phyloP scores from a whole-genome alignment of 92 coral and sea anemone species.

The Scolanthus callimorphus region DNA sequence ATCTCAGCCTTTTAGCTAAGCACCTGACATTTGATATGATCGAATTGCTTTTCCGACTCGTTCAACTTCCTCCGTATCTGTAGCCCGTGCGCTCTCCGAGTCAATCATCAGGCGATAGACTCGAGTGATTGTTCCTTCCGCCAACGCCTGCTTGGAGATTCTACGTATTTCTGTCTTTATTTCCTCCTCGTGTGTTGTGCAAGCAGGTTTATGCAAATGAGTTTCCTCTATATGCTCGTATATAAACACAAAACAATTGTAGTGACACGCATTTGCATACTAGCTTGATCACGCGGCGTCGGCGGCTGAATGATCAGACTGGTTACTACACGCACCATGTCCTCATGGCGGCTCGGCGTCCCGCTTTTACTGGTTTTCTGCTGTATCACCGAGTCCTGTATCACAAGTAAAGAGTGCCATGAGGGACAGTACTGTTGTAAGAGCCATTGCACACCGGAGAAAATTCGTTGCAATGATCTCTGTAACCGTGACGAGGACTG shows the following conservation, averaged over 20 bases:
- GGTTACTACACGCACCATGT: neutral
- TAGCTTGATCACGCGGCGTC: too few species aligned
- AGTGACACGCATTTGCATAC: neutral
- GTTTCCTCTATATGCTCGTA: neutral
- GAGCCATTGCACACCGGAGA: conserved; percentile 13
- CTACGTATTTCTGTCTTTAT: neutral
- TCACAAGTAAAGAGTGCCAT: conserved; percentile 9
- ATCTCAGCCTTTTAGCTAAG: too few species aligned
- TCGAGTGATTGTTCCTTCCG: too few species aligned
- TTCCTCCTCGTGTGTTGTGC: neutral
- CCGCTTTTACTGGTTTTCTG: neutral
- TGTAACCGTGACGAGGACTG: conserved; percentile 25
- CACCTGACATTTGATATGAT: too few species aligned
- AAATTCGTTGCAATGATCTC: conserved; percentile 15
- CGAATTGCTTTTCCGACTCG: too few species aligned
- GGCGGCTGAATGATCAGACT: too few species aligned
- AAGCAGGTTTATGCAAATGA: neutral
- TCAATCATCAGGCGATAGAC: too few species aligned
- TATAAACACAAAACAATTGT: neutral
- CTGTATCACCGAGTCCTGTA: conserved; percentile 3
- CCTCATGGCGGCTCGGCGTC: neutral
- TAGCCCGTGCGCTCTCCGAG: too few species aligned
- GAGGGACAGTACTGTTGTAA: conserved; percentile 18
- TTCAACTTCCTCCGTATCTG: too few species aligned
- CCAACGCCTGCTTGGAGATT: too few species aligned